A percentile compares a stretch with the other conserved stretches of the same genome.
These are phyloP conservation scores for Eurytoma adleriae DNA, from an alignment of 2,888 invertebrate species.

Conservation along the genomic window DNA sequence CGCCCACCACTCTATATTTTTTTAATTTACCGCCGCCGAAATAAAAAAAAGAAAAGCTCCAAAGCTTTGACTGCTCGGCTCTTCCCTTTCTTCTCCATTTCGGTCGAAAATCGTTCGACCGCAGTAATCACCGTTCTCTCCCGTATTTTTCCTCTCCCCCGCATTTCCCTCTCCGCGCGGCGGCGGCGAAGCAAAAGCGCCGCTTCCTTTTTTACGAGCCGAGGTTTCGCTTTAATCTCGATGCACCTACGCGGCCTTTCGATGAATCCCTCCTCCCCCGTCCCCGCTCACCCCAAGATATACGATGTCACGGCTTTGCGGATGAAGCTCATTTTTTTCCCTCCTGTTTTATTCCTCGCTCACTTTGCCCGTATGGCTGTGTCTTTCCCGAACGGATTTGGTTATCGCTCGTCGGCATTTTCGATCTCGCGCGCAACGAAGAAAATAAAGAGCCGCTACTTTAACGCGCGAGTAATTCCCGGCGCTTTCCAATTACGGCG, in stretches of 20 bases:
- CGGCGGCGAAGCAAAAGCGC: background rate
- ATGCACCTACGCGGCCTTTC: conserved; percentile 35
- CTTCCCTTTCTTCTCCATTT: conserved; percentile 35
- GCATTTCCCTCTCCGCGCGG: conserved; percentile 38
- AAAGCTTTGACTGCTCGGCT: background rate
- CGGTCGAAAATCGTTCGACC: conserved; percentile 51
- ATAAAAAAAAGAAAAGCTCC: background rate
- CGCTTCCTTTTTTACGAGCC: conserved; percentile 2
- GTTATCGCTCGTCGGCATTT: too few species aligned
- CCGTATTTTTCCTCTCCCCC: conserved; percentile 26
- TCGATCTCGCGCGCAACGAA: too few species aligned
- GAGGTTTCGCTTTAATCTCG: conserved; percentile 49
- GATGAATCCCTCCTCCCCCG: conserved; percentile 21
- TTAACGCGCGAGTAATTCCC: too few species aligned
- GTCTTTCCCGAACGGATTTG: too few species aligned
- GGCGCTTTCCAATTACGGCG: background rate
- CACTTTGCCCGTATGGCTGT: background rate
- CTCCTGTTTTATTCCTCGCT: background rate
- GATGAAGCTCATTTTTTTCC: background rate
- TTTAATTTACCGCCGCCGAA: too few species aligned
- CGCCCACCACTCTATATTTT: too few species aligned
- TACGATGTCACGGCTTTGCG: background rate
- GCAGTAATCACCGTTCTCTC: conserved; percentile 51
- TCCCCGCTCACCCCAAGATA: background rate
- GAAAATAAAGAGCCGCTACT: too few species aligned